phyloP scores from a whole-genome alignment of 2,797 vertebrate species.

The Gymnothorax reevesii region DNA sequence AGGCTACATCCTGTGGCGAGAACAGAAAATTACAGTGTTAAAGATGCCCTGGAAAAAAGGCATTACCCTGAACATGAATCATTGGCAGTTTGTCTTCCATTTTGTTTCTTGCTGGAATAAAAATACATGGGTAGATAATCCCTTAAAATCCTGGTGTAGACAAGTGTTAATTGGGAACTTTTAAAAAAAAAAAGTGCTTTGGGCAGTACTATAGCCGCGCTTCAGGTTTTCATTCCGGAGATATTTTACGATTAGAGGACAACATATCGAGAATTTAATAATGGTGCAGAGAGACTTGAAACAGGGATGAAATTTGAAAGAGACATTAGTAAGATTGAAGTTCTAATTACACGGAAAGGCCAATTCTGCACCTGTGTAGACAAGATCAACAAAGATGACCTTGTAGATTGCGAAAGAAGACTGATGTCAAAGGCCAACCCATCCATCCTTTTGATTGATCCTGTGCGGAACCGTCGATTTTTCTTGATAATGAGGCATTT shows the following conservation, averaged over 20 bases:
- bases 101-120: background rate
- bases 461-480: conserved; percentile 38
- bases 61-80: conserved; percentile 12
- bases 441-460: conserved; percentile 34
- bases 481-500: conserved; percentile 39
- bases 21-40: conserved; percentile 2
- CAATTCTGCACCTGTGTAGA: conserved; percentile 38
- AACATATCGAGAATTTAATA: background rate
- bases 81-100: background rate
- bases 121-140: background rate
- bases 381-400: conserved; percentile 31
- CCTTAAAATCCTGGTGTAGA: background rate
- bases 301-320: conserved; percentile 5
- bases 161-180: background rate
- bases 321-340: conserved; percentile 20
- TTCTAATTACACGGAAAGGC: conserved; percentile 35
- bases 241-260: background rate
- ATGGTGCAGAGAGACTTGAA: background rate
- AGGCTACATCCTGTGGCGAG: conserved; percentile 5
- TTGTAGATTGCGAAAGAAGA: conserved; percentile 37
- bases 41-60: background rate
- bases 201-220: background rate
- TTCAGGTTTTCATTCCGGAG: background rate
- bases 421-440: conserved; percentile 45
- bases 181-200: background rate